Conservation (phyloP, 1,140 invertebrate species). For the Stegodyphus dumicola region DNA sequence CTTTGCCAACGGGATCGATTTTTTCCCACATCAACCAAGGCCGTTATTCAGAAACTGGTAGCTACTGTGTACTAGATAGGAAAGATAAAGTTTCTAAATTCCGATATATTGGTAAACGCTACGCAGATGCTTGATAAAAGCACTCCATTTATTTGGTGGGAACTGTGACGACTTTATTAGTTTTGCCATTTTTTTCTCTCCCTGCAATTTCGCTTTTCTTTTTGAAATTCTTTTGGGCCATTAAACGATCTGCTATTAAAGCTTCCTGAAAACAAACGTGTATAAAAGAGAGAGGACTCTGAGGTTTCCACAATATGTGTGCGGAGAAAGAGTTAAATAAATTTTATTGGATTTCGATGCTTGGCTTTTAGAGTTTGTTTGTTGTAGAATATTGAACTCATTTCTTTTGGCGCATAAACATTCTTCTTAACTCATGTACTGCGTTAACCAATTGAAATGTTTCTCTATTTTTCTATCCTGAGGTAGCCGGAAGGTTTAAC, state of each 20-base stretch:
- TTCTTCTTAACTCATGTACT: too few relatives aligned
- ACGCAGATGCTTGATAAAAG: conserved; percentile 25
- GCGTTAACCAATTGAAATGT: too few relatives aligned
- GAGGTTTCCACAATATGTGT: background rate
- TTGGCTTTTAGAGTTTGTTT: conserved; percentile 9
- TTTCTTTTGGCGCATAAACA: too few relatives aligned
- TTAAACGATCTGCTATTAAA: background rate
- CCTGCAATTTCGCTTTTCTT: background rate
- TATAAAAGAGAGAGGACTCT: background rate
- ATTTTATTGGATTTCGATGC: conserved; percentile 3
- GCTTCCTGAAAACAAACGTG: background rate
- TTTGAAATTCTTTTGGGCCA: background rate
- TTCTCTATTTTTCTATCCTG: too few relatives aligned
- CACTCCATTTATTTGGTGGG: conserved; percentile 6
- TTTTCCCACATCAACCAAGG: too few relatives aligned
- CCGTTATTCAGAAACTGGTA: too few relatives aligned
- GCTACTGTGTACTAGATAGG: background rate
- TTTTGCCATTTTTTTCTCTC: background rate
- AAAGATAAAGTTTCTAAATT: background rate
- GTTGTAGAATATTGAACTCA: background rate
- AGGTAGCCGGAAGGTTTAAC: too few relatives aligned
- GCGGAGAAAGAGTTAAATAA: background rate
- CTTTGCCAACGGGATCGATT: background rate
- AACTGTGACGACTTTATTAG: conserved; percentile 23
- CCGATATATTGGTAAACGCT: conserved; percentile 17